A percentile compares a stretch with the other conserved stretches of the same genome.
These are phyloP conservation scores for Mastacembelus armatus DNA, from an alignment of 2,797 vertebrate species.

Conservation along the genomic window DNA sequence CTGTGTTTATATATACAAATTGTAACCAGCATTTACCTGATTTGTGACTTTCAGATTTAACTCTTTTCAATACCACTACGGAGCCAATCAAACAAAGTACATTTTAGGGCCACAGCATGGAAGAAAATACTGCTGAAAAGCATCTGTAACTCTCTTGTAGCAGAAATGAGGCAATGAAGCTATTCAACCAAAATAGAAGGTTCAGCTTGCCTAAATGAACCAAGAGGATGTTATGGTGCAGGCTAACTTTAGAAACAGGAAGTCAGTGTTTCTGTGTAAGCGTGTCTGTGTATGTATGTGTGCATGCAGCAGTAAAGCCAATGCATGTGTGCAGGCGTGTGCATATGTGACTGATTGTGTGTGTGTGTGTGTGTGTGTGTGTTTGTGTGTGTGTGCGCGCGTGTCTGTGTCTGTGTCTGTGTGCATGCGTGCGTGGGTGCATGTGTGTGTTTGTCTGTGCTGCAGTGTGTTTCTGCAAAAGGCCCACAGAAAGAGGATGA, in stretches of 20 bases:
- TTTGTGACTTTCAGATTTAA: conserved; percentile 43
- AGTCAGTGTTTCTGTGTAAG: conserved; percentile 72
- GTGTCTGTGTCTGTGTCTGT: conserved; percentile 76
- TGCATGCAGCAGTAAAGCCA: conserved; percentile 5
- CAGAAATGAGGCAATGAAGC: conserved; percentile 46
- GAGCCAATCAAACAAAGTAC: conserved; percentile 51
- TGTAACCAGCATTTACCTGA: conserved; percentile 59
- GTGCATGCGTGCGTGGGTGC: conserved; percentile 43
- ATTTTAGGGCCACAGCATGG: conserved; percentile 39
- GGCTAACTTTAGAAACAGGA: conserved; percentile 85
- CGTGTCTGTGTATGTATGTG: conserved; percentile 5
- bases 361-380: conserved; percentile 20
- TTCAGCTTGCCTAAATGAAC: conserved; percentile 79
- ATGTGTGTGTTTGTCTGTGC: conserved; percentile 30
- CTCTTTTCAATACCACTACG: conserved; percentile 38
- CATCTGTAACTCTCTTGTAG: conserved; percentile 55
- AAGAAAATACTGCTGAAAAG: conserved; percentile 57
- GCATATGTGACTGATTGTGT: background rate
- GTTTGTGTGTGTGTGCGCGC: background rate
- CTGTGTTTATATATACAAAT: conserved; percentile 56
- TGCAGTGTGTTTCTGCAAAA: conserved; percentile 54
- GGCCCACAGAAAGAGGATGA: conserved; percentile 74
- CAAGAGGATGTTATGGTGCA: conserved; percentile 81
- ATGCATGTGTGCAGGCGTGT: conserved; percentile 31
- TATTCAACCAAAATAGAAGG: conserved; percentile 79